phyloP scores from a whole-genome alignment of 2,888 invertebrate genomes.

The Druceiella hillmani region DNA sequence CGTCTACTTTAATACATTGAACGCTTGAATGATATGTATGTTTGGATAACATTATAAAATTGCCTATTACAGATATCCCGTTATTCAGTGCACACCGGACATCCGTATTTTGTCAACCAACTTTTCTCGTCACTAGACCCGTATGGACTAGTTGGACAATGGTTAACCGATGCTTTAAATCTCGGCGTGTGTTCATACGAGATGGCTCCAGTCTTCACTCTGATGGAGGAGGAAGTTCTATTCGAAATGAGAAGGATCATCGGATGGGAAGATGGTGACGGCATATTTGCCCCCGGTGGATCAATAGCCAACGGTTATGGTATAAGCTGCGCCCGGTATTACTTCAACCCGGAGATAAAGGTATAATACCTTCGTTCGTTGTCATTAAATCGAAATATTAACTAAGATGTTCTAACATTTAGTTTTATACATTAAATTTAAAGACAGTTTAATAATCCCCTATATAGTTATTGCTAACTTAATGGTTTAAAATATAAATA shows the following conservation, averaged over 20 bases:
- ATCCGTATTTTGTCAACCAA: constrained; percentile 87
- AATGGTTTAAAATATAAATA: too few relatives aligned
- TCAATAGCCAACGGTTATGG: constrained; percentile 88
- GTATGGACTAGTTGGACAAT: constrained; percentile 77
- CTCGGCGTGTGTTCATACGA: constrained; percentile 87
- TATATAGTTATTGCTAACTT: too few relatives aligned
- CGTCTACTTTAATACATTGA: too few relatives aligned
- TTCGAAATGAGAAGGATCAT: constrained; percentile 73
- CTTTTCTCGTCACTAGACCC: constrained; percentile 81
- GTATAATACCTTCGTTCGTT: too few relatives aligned
- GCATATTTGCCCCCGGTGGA: constrained; percentile 87
- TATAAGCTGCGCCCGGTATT: constrained; percentile 77
- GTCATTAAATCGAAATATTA: too few relatives aligned
- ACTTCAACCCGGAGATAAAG: constrained; percentile 69
- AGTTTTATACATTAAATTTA: too few relatives aligned
- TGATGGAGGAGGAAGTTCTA: constrained; percentile 82
- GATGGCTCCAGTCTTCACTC: constrained; percentile 80
- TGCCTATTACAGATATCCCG: constrained; percentile 45
- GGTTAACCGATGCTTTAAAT: constrained; percentile 80
- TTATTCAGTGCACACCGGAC: constrained; percentile 86
- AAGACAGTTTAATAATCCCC: too few relatives aligned
- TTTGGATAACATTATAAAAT: too few relatives aligned
- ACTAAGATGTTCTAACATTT: too few relatives aligned
- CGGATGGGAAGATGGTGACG: constrained; percentile 79
- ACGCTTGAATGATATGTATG: too few relatives aligned